phyloP scores from a whole-genome alignment of 2,888 invertebrate species.

The Hydraecia micacea region DNA sequence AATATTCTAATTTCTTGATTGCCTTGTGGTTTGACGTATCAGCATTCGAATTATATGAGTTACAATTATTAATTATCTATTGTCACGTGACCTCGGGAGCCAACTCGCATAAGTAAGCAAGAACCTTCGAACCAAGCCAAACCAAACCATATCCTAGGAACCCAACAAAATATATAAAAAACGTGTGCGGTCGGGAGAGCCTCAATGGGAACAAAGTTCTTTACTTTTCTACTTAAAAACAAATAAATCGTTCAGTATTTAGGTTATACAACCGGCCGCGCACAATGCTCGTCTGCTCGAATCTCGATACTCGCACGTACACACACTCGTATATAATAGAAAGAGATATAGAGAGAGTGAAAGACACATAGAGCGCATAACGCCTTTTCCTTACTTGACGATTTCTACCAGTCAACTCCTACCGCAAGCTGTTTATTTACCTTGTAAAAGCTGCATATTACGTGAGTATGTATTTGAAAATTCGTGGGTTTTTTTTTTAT shows the following conservation, averaged over 20 bases:
- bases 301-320: background rate
- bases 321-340: background rate
- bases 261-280: background rate
- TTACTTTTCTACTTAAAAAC: no score
- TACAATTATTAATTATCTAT: background rate
- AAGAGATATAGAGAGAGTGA: background rate
- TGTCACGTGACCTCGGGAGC: background rate
- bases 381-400: background rate
- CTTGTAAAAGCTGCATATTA: background rate
- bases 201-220: no score
- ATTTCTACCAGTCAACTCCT: background rate
- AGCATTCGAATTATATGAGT: background rate
- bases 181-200: no score
- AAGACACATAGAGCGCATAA: background rate
- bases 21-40: background rate
- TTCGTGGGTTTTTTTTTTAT: no score
- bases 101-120: background rate
- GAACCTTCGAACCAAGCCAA: no score
- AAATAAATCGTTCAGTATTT: background rate
- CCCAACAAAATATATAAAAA: background rate
- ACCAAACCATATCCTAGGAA: no score
- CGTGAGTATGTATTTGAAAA: no score
- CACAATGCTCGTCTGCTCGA: background rate
- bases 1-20: background rate
- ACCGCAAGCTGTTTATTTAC: background rate